Base-by-base conservation (phyloP, 2,113 vertebrate species). In the Benitochromis conjunctus region DNA sequence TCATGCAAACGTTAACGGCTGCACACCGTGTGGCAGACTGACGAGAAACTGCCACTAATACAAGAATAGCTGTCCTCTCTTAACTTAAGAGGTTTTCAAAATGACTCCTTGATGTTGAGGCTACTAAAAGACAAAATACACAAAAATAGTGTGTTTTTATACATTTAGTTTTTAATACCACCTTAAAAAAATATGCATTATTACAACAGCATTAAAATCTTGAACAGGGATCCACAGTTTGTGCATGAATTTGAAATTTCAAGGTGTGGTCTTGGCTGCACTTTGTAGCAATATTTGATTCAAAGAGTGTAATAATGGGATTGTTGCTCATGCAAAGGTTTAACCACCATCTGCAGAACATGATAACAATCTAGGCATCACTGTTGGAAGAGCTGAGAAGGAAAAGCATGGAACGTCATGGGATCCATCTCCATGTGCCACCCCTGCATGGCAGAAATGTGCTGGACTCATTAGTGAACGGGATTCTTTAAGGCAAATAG, bases 81-180 rank as follows among this genome's bases (percentile, higher is more conserved):
- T 7, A 54, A 5, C 34, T 34, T n/a, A n/a, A n/a, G 9, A 4
- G 18, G 1, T 5, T 31, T 0, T 7, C 9, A 51, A 76, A 76
- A 76, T 5, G 26, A 12, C 41, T 51, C 43, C 21, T 11, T 29
- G 24, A 74, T 29, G 21, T 29, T 12, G 69, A 74, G 14, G 10
- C 14, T 0, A 29, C 24, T 12, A 5, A 1, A 19, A 3, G 9
- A 6, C 14, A 74, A 76, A 76, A 8, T 29, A 26, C 21, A 46
- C 43, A 0, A 74, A 19, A 74, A 2, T 12, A 74, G 36, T 38
- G 18, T 64, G 41, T 7, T 46, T 71, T 46, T 1, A 26, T 48
- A 36, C 1, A 64, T 0, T 3, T 26, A 0, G 2, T 51, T 74
- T 74, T 19, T 16, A 31, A 51, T 29, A 31, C 24, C 3, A 24